Evolutionary conservation across 2,888 invertebrate species (phyloP).

Genomic region (Heliconius erato): DNA sequence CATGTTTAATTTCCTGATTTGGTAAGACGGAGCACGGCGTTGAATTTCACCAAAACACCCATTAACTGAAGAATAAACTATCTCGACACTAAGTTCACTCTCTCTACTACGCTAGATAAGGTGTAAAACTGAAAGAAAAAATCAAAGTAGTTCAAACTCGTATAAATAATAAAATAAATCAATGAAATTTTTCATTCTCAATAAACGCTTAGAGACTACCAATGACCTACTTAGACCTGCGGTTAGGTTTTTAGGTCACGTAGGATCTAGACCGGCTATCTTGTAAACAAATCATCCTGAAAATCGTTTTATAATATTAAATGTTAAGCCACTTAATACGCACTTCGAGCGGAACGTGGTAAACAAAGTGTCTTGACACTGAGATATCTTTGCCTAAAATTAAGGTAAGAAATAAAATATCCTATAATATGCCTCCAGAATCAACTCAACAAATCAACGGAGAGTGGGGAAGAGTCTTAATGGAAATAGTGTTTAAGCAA

Average conservation of each 20-base stretch:
- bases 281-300: background rate
- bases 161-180: constrained; percentile 21
- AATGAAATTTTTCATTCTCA: constrained; percentile 33
- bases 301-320: background rate
- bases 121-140: background rate
- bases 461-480: background rate
- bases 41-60: background rate
- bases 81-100: background rate
- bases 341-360: no score
- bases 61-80: background rate
- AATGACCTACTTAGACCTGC: constrained; percentile 44
- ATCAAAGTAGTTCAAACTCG: background rate
- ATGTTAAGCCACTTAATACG: background rate
- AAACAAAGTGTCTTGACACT: no score
- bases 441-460: background rate
- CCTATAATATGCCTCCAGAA: background rate
- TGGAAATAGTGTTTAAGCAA: background rate
- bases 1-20: background rate
- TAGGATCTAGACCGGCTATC: background rate
- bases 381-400: no score
- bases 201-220: constrained; percentile 41
- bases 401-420: background rate
- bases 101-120: background rate
- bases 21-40: background rate
- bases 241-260: constrained; percentile 40